Conservation (phyloP, 2,113 vertebrate genomes). For the Labeo catla region DNA sequence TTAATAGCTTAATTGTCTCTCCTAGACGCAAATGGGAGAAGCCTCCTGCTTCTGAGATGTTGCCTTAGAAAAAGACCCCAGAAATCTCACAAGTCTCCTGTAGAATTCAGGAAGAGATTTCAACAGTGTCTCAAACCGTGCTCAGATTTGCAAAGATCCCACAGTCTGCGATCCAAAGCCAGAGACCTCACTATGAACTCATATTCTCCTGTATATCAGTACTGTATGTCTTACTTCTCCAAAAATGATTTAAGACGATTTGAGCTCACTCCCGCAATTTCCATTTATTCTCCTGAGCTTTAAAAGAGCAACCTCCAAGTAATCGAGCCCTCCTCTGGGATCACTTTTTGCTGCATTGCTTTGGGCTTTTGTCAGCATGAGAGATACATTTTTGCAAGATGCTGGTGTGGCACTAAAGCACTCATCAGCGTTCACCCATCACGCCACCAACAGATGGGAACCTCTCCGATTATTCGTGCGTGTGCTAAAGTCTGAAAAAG, state of each 20-base stretch:
- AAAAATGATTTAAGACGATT: too few species aligned
- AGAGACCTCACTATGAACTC: not conserved
- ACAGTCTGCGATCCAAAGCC: not conserved
- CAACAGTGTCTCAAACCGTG: not conserved
- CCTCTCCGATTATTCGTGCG: not conserved
- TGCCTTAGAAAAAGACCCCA: too few species aligned
- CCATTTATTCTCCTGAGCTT: not conserved
- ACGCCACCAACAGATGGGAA: not conserved
- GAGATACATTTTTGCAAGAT: not conserved
- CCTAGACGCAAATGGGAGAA: too few species aligned
- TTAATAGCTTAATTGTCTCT: too few species aligned
- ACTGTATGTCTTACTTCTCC: too few species aligned
- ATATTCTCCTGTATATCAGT: too few species aligned
- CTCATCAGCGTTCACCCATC: constrained; percentile 12
- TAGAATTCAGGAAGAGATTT: not conserved
- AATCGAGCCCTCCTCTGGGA: not conserved
- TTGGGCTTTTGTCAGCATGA: not conserved
- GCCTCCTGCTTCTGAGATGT: too few species aligned
- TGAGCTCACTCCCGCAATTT: too few species aligned
- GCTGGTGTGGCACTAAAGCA: not conserved
- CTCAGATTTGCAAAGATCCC: not conserved
- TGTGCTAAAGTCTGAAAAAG: not conserved
- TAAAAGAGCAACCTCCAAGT: not conserved
- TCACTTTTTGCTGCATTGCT: not conserved
- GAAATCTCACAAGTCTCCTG: too few species aligned